Evolutionary conservation across 2,888 invertebrate species (phyloP).

Genomic region (Epinotia bilunana): DNA sequence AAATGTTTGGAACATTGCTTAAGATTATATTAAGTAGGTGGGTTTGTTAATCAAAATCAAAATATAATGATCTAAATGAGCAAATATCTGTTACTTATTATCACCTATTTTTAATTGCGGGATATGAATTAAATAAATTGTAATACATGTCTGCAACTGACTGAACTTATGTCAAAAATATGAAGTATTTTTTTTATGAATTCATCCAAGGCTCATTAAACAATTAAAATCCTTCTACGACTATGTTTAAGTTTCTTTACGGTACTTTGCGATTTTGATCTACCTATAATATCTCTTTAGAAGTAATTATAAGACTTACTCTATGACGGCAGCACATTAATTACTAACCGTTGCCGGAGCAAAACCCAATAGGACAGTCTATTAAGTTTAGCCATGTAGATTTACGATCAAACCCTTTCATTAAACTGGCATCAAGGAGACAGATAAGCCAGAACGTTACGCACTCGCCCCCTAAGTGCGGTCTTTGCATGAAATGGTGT

Average conservation of each 20-base stretch:
- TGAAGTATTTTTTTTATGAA: background rate
- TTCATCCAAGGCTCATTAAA: background rate
- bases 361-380: slow-evolving; percentile 76
- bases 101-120: no score
- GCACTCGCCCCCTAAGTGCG: slow-evolving; percentile 77
- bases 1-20: no score
- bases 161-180: background rate
- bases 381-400: slow-evolving; percentile 81
- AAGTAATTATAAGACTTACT: slow-evolving; percentile 77
- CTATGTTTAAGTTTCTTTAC: no score
- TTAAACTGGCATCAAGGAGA: slow-evolving; percentile 83
- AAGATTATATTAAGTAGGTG: no score
- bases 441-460: slow-evolving; percentile 78
- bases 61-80: no score
- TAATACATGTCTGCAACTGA: no score
- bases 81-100: no score
- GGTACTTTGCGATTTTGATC: no score
- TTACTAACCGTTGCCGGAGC: slow-evolving; percentile 71
- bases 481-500: slow-evolving; percentile 73
- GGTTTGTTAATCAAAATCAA: no score
- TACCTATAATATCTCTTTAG: background rate
- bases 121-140: no score
- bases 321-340: slow-evolving; percentile 80
- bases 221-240: no score
- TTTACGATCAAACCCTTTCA: slow-evolving; percentile 84